Base-by-base conservation (phyloP, 2,888 invertebrate species). In the Cryptocheilus praepositus region DNA sequence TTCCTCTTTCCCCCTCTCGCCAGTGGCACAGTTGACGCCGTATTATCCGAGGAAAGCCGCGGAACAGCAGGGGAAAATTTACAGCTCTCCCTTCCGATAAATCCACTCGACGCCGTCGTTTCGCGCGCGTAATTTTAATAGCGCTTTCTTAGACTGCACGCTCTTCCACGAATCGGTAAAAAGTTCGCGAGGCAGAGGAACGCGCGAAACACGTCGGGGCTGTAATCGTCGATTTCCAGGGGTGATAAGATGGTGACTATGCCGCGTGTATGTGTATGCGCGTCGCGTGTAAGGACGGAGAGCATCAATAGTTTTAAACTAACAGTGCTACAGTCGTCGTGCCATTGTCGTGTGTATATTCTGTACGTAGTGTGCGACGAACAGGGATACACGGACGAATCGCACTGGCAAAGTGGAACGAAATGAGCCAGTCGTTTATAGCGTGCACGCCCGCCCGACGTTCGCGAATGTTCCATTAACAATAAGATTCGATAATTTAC, bases 401-500 rank as follows among this genome's bases (percentile, higher is more conserved):
- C 57, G 52, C 46, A 55, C 46, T 22, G 55, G n/a, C 55, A 53
- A 71, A 64, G 68, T 64, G 68, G 61, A 59, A 59, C 61, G 56
- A 64, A 54, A 64, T 59, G 44, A 51, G 49, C 45, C 43, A 16
- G 51, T 56, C 49, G 45, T 59, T 64, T 53, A 52, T 36, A 11
- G 36, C 61, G 55, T 59, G 61, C 56, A 59, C 22, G 43, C 19
- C 46, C 49, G n/a, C n/a, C 8, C 36, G 36, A 2, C 36, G 36
- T 11, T 11, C 36, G 16, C 43, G 22, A 58, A 46, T 60, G 28
- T 61, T 57, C 59, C 53, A 55, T 49, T 11, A 36, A 36, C 36
- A 36, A 36, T 49, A 7, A 49, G 45, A 66, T 43, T 56, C 58
- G 65, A 65, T 65, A 61, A 69, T 69, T 65, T 69, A 54, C 61